These are phyloP conservation scores for Porites lutea DNA, from an alignment of 64 coral and sea anemone genomes.

Conservation along the genomic window DNA sequence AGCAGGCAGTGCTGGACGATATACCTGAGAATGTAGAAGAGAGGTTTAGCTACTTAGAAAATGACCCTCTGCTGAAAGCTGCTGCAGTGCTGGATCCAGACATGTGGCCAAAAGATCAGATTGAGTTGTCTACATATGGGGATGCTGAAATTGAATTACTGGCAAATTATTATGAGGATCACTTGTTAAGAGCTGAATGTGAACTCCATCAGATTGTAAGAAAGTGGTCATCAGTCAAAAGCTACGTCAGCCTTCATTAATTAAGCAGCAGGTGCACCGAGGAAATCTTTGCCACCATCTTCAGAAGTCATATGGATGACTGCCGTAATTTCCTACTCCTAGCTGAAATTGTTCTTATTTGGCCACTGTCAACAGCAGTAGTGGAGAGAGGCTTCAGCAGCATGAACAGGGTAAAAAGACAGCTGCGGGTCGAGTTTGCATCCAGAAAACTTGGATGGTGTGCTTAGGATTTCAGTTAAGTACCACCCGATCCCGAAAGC, in stretches of 20 bases:
- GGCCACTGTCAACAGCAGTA: conserved; percentile 12
- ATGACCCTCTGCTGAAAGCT: conserved; percentile 22
- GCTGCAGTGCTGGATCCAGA: conserved; percentile 17
- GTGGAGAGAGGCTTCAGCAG: conserved; percentile 44
- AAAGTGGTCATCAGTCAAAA: conserved; percentile 4
- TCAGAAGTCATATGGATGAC: background rate
- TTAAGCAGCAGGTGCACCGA: background rate
- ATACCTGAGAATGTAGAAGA: conserved; percentile 8
- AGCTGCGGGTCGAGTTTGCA: background rate
- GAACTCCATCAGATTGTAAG: background rate
- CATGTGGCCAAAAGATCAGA: background rate
- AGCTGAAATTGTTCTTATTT: conserved; percentile 25
- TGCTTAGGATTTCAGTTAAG: background rate
- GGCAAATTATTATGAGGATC: background rate
- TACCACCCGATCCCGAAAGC: conserved; percentile 5
- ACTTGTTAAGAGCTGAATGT: conserved; percentile 5
- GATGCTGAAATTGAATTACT: background rate
- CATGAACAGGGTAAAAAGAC: conserved; percentile 10
- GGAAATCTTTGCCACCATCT: conserved; percentile 10
- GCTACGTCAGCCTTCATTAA: conserved; percentile 19
- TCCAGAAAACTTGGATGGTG: conserved; percentile 14
- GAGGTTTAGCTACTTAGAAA: conserved; percentile 15
- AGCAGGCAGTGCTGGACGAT: conserved; percentile 4
- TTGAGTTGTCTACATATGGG: background rate
- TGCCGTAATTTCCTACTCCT: conserved; percentile 10